phyloP scores from a whole-genome alignment of 2,113 vertebrate species.

The Laterallus jamaicensis region DNA sequence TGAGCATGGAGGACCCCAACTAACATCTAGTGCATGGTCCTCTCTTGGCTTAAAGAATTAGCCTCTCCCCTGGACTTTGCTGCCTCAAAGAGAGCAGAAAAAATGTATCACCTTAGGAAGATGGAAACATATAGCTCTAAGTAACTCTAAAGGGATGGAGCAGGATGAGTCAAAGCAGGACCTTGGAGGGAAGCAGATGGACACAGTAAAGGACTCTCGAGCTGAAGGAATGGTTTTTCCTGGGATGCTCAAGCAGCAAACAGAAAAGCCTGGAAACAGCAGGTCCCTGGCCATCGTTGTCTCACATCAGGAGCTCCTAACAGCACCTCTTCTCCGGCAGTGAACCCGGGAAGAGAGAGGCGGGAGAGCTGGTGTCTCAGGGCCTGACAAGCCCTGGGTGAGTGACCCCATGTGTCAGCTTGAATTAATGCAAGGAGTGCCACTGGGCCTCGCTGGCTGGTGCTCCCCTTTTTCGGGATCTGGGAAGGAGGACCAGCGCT shows the following conservation, averaged over 20 bases:
- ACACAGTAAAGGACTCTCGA: neutral
- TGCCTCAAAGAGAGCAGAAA: neutral
- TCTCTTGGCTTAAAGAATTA: neutral
- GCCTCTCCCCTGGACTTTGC: neutral
- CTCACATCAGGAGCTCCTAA: neutral
- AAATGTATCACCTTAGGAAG: neutral
- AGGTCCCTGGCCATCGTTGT: neutral
- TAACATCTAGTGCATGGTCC: neutral
- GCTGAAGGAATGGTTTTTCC: neutral
- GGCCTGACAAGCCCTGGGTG: rapidly evolving
- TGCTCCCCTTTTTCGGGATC: neutral
- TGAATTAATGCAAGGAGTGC: neutral
- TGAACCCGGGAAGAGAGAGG: neutral
- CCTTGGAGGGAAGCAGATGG: neutral
- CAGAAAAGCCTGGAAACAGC: neutral
- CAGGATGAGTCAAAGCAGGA: neutral
- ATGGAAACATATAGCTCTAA: neutral
- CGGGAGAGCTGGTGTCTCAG: neutral
- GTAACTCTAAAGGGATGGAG: neutral
- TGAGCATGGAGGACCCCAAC: neutral
- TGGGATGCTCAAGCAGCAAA: neutral
- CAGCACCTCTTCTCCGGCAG: rapidly evolving
- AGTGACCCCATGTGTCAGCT: rapidly evolving
- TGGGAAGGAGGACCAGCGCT: neutral
- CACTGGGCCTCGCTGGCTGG: neutral